Evolutionary conservation across 2,797 vertebrate species (phyloP).

Genomic region (Novumbra hubbsi): DNA sequence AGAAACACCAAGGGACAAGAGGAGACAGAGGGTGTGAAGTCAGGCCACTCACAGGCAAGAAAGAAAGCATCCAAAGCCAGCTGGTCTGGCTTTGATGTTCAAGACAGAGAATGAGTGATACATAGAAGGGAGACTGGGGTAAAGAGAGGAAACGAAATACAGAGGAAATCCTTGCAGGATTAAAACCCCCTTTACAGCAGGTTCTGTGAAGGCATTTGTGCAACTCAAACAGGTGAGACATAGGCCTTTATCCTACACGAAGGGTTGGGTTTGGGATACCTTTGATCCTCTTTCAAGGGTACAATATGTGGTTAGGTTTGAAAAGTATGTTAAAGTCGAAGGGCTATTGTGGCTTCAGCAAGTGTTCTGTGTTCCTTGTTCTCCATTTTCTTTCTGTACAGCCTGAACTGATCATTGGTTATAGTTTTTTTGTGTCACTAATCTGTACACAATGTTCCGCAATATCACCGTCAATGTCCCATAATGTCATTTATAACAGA

Average conservation of each 20-base stretch:
- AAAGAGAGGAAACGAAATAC: slow-evolving; percentile 41
- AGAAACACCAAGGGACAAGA: slow-evolving; percentile 76
- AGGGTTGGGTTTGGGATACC: slow-evolving; percentile 24
- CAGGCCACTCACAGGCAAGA: slow-evolving; percentile 75
- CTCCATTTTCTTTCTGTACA: too few relatives aligned
- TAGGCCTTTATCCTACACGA: slow-evolving; percentile 4
- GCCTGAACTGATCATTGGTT: too few relatives aligned
- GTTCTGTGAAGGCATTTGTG: slow-evolving; percentile 65
- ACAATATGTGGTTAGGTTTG: neutral
- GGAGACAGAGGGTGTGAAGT: slow-evolving; percentile 77
- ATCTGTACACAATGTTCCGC: too few relatives aligned
- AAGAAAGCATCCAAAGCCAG: slow-evolving; percentile 84
- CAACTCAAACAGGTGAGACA: slow-evolving; percentile 74
- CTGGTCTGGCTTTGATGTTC: slow-evolving; percentile 82
- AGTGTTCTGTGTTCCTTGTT: too few relatives aligned
- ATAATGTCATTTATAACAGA: too few relatives aligned
- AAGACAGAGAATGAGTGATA: slow-evolving; percentile 47
- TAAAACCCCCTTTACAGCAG: slow-evolving; percentile 54
- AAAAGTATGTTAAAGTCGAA: neutral
- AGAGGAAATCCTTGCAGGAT: slow-evolving; percentile 46
- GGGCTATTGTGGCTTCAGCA: neutral
- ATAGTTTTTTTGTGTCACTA: too few relatives aligned
- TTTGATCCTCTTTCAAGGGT: neutral
- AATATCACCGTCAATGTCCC: too few relatives aligned
- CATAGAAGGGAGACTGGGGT: slow-evolving; percentile 40